These are phyloP conservation scores for Trachelus stipa DNA, from an alignment of 2,888 invertebrate species.

Conservation along the genomic window DNA sequence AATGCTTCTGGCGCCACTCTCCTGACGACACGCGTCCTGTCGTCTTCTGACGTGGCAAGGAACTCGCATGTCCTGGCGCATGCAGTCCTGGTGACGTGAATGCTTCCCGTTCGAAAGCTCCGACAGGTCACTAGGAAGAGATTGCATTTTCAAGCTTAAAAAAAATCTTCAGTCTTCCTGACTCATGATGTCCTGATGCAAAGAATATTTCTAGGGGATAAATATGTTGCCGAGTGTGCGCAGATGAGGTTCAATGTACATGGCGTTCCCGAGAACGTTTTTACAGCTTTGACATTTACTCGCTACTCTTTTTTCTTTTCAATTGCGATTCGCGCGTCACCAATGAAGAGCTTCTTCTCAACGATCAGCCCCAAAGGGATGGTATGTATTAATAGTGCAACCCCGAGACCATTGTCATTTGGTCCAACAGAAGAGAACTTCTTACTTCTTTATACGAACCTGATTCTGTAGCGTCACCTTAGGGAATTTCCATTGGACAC, in stretches of 20 bases:
- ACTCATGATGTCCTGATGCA: conserved; percentile 40
- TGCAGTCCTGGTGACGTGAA: conserved; percentile 48
- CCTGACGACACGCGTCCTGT: conserved; percentile 46
- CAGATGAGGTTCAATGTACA: background rate
- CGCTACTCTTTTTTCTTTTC: background rate
- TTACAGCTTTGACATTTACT: background rate
- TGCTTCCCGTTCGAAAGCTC: conserved; percentile 41
- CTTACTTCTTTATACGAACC: background rate
- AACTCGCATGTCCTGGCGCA: conserved; percentile 15
- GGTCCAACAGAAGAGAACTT: background rate
- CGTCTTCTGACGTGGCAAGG: conserved; percentile 20
- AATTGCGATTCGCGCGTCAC: background rate
- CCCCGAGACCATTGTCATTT: background rate
- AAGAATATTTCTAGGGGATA: conserved; percentile 40
- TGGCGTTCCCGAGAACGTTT: background rate
- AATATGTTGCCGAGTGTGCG: conserved; percentile 16
- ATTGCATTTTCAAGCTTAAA: conserved; percentile 7
- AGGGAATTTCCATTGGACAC: background rate
- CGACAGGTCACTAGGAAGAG: background rate
- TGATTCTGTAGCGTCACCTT: background rate
- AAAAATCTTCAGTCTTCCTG: conserved; percentile 16
- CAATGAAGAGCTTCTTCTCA: background rate
- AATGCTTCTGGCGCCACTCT: conserved; percentile 61
- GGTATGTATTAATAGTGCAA: background rate
- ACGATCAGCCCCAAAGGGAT: background rate